Evolutionary conservation across 2,113 vertebrate genomes (phyloP), one percentile per base, ranked within the genome.

Genomic region (Seriola quinqueradiata): DNA sequence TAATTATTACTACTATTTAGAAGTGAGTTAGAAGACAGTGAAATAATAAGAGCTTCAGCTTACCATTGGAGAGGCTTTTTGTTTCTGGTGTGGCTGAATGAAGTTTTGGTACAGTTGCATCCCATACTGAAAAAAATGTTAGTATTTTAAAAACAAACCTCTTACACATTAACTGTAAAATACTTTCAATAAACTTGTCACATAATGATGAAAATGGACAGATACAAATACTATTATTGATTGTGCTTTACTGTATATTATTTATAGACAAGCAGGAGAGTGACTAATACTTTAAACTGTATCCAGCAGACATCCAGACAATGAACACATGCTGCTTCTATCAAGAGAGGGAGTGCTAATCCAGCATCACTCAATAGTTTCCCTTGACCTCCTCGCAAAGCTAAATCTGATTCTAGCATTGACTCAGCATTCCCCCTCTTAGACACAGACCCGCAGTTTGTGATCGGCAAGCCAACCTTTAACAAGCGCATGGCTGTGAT

Each of bases 31-130:
- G 40, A 55, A 25, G 50, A 46, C 10, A 59, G 1, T 40, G 21
- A 17, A 66, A 58, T 21, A 46, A 25, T 28, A 48, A 61, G 9
- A 57, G 23, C 11, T 57, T 55, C 19, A 77, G 85, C 96, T 91
- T 97, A 99, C 98, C 97, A 97, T 97, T 48, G 97, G 96, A 78
- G 97, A 97, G 48, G 95, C 13, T 93, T 95, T 98, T 93, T 96
- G 96, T 93, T 95, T 97, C 95, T 97, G 97, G 88, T 96, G 96
- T 3, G 97, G 97, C 90, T 97, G 96, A 87, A 97, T 94, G 83
- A 97, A 98, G 95, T 99, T 99, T 95, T 98, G 96, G 94, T 99
- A 98, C 79, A 99, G 96, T 84, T 97, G 97, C 96, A 97, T 96
- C 90, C 98, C 98, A 79, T 97, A 96, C 98, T 99, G 93, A 74